A percentile compares a stretch with the other conserved stretches of the same genome.
Evolutionary conservation across 2,888 invertebrate genomes (phyloP).

Genomic region (Eupithecia pulchellata): DNA sequence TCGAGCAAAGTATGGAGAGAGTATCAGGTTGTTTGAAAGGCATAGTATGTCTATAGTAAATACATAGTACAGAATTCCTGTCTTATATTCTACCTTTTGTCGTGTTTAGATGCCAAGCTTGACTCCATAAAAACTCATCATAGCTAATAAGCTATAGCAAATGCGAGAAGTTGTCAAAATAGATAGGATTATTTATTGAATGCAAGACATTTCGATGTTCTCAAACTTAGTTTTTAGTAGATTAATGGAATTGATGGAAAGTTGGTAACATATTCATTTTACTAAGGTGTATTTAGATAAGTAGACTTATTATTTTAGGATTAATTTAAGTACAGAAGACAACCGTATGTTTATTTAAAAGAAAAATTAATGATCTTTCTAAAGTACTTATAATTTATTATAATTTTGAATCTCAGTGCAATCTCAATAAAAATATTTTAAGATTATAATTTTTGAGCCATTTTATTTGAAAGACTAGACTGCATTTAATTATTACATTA

Average conservation of each 20-base stretch:
- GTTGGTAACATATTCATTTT: constrained; percentile 11
- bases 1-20: not conserved
- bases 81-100: not conserved
- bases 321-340: not conserved
- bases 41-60: not conserved
- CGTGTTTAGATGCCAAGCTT: not conserved
- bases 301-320: not conserved
- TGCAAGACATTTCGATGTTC: constrained; percentile 13
- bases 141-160: constrained; percentile 4
- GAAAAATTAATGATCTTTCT: not conserved
- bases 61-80: not conserved
- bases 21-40: not conserved
- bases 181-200: not conserved
- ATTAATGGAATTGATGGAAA: constrained; percentile 17
- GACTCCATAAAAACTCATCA: not conserved
- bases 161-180: not conserved
- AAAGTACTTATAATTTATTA: constrained; percentile 17
- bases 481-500: constrained; percentile 63
- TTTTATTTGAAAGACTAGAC: constrained; percentile 60
- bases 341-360: not conserved
- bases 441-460: constrained; percentile 46
- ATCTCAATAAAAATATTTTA: constrained; percentile 41
- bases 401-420: constrained; percentile 50
- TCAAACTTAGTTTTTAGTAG: constrained; percentile 32
- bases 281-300: constrained; percentile 1